Evolutionary conservation across 2,888 invertebrate species (phyloP).

Genomic region (Drosophila flavopinicola): DNA sequence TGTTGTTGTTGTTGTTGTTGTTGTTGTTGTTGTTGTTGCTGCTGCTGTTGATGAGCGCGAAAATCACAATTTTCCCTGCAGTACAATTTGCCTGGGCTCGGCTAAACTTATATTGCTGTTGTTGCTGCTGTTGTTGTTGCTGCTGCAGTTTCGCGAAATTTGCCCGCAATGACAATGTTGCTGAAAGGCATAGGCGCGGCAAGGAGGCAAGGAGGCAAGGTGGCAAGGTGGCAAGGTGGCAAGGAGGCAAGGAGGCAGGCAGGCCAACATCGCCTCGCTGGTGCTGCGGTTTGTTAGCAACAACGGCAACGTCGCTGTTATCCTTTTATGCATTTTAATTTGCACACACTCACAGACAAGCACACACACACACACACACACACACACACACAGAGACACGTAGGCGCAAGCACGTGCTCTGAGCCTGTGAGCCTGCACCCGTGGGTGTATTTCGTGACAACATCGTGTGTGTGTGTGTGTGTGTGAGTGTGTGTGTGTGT

Average conservation of each 20-base stretch:
- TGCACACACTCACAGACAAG: constrained; percentile 50
- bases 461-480: constrained; percentile 30
- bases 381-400: constrained; percentile 14
- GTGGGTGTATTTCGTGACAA: constrained; percentile 64
- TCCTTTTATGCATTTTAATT: constrained; percentile 80
- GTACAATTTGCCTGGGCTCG: constrained; percentile 67
- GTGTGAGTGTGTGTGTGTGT: constrained; percentile 26
- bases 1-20: constrained; percentile 31
- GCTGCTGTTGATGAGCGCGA: constrained; percentile 70
- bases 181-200: constrained; percentile 43
- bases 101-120: constrained; percentile 35
- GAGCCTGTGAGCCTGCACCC: constrained; percentile 55
- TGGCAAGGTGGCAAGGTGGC: no score
- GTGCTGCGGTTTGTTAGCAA: constrained; percentile 61
- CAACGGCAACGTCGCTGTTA: constrained; percentile 62
- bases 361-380: constrained; percentile 6
- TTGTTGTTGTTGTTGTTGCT: constrained; percentile 33
- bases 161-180: constrained; percentile 63
- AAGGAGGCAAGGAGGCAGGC: no score
- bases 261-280: constrained; percentile 39
- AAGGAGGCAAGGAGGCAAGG: no score
- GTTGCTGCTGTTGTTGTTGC: constrained; percentile 32
- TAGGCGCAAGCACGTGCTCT: constrained; percentile 61
- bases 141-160: constrained; percentile 67
- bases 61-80: constrained; percentile 78